Evolutionary conservation across 2,113 vertebrate genomes (phyloP), one percentile per base, ranked within the genome.

Genomic region (Rhombomys opimus): DNA sequence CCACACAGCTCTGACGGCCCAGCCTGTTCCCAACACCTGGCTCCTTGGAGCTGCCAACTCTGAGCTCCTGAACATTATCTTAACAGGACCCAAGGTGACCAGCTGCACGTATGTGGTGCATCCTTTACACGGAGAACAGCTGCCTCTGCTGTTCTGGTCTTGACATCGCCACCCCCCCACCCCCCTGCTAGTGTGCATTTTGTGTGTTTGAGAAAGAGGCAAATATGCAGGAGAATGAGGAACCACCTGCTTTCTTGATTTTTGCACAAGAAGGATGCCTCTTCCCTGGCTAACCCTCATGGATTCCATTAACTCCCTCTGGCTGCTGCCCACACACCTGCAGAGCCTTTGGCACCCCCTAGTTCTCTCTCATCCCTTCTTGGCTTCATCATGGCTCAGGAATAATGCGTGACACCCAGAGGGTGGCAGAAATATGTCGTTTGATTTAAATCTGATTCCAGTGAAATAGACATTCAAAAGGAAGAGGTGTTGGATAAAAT

Each of bases 361-460:
- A 8, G 59, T 89, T 80, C 89, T 41, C 9, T 41, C 73, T 82
- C 41, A 57, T 65, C 14, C 81, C 77, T 67, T 72, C 77, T 75
- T 20, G 18, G 90, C 27, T 23, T 9, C 54, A 14, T 63, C 4
- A 17, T 18, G 0, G 25, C 77, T 88, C 46, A 5, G 76, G 65
- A 35, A 6, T 63, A 35, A 86, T 0, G 12, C 11, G 3, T 15
- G 86, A 61, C 22, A 54, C 75, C 30, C 5, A 0, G 10, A 92
- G 3, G 1, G 32, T 18, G 50, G 54, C 17, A 7, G 50, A 77
- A 78, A 32, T 84, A 59, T 46, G 70, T 46, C 59, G 75, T 72
- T 46, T 95, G 65, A 78, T 90, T 93, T 93, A 95, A 78, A 93
- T 67, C 20, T 17, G 50, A 90, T 72, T 95, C 54, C 5, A 46